phyloP scores from a whole-genome alignment of 2,113 vertebrate species.

The Thamnophis sirtalis region DNA sequence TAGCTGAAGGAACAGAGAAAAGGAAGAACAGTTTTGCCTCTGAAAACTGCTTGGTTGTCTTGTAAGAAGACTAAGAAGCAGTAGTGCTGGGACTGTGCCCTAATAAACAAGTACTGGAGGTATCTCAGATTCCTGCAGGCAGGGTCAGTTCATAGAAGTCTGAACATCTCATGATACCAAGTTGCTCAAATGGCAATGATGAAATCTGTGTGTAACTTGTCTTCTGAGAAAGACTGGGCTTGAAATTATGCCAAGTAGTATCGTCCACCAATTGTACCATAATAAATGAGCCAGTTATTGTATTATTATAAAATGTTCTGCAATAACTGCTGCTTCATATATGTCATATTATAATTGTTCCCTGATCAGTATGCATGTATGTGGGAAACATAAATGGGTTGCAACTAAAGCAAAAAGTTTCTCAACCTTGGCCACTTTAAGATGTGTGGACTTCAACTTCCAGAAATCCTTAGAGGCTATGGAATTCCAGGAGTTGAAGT shows the following conservation, averaged over 20 bases:
- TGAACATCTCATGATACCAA: neutral
- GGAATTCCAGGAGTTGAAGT: neutral
- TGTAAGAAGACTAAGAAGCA: neutral
- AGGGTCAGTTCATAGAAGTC: neutral
- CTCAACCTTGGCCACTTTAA: neutral
- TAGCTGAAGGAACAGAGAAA: neutral
- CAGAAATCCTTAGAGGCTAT: neutral
- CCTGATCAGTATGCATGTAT: neutral
- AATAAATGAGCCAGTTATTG: neutral
- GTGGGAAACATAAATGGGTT: neutral
- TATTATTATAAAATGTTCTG: neutral
- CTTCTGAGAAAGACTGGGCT: neutral
- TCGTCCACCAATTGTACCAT: neutral
- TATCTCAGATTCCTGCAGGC: neutral
- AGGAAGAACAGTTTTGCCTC: constrained; percentile 11
- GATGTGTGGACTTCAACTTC: neutral
- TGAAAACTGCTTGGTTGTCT: neutral
- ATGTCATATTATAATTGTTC: neutral
- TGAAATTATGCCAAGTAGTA: neutral
- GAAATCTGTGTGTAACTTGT: neutral
- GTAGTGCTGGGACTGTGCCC: neutral
- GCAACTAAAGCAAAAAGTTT: neutral
- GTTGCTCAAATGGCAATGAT: neutral
- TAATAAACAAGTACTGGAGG: neutral
- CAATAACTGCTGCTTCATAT: neutral